Evolutionary conservation across 2,888 invertebrate species (phyloP), one percentile per base, ranked within the genome.

Genomic region (Rhodophaea formosa): DNA sequence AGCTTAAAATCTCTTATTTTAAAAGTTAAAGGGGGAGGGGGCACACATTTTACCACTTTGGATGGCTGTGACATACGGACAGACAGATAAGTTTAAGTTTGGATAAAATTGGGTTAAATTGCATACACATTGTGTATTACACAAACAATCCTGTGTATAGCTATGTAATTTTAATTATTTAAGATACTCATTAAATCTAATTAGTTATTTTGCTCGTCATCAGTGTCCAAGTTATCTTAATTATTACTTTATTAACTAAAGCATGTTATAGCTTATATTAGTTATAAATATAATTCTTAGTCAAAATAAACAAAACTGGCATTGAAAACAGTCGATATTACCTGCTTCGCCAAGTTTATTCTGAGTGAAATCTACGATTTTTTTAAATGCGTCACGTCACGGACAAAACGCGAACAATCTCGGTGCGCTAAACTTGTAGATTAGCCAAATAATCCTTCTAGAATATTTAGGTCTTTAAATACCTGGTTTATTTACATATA

Each of bases 281-380:
- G 35, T 35, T 6, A 10, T 10, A 35, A 12, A n/a, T 12, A 39
- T n/a, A 39, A 39, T 39, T n/a, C 39, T 39, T 6, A 10, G 39
- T 17, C 23, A 14, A 53, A 52, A 39, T 52, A 39, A 52, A 39
- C 52, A 39, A 23, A 12, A 42, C 42, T 42, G 53, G 39, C 53
- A 53, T 53, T 53, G 42, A 53, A 51, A 53, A 52, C 53, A 53
- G 42, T 42, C 23, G 12, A n/a, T 52, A 52, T 52, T 52, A 23
- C 53, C 53, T 42, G 42, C 53, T 53, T 42, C 42, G 53, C 53
- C 53, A 53, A 42, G 39, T 53, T 23, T 42, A 53, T 53, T 42
- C 52, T 39, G 14, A 52, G 39, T 52, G 52, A 52, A 52, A 52
- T 52, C 32, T 53, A 29, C 23, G 53, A 23, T 52, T 52, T 52